These are phyloP conservation scores for Epinephelus fuscoguttatus DNA, from an alignment of 2,113 vertebrate genomes.

Conservation along the genomic window DNA sequence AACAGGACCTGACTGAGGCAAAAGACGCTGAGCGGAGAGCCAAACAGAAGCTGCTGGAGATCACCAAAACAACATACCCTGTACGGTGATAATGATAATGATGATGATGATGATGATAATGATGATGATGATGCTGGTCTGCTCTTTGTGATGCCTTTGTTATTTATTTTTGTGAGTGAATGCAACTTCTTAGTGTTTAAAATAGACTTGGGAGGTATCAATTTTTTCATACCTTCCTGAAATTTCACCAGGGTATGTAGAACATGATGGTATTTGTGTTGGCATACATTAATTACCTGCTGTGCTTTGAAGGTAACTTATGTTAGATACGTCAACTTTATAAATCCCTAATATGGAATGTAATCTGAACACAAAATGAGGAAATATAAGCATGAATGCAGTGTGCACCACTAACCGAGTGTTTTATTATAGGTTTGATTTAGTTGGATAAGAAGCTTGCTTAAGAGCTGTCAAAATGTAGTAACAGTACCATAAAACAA, in stretches of 20 bases:
- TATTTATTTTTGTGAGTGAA: not conserved
- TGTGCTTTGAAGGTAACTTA: not conserved
- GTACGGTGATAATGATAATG: conserved; percentile 70
- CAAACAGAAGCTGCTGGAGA: conserved; percentile 90
- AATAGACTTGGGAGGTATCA: not conserved
- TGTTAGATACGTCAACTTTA: not conserved
- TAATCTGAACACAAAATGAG: not conserved
- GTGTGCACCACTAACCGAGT: not conserved
- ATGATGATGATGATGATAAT: not conserved
- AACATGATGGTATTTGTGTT: too few species aligned
- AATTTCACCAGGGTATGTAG: too few species aligned
- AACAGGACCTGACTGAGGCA: conserved; percentile 92
- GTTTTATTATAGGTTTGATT: not conserved
- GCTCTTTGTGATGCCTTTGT: not conserved
- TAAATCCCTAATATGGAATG: not conserved
- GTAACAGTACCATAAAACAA: not conserved
- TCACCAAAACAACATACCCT: conserved; percentile 89
- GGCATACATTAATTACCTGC: not conserved
- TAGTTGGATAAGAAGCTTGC: not conserved
- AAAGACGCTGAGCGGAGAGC: conserved; percentile 91
- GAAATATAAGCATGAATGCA: not conserved
- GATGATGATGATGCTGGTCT: not conserved
- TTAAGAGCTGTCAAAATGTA: not conserved
- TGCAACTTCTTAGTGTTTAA: not conserved
- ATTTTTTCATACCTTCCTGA: too few species aligned